phyloP scores from a whole-genome alignment of 2,113 vertebrate genomes.

The Chionis minor region DNA sequence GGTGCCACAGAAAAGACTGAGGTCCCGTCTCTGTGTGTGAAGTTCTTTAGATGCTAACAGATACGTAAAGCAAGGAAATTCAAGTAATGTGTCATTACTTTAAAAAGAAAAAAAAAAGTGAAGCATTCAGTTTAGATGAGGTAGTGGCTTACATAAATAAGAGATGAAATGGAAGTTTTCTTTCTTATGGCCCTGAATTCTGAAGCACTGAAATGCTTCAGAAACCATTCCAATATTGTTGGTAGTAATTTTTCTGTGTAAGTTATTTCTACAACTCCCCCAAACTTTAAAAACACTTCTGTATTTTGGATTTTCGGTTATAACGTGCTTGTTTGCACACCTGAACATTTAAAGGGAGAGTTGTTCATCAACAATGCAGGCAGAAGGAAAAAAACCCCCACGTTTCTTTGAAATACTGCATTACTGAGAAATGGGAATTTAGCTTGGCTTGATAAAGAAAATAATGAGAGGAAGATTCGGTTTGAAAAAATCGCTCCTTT shows the following conservation, averaged over 20 bases:
- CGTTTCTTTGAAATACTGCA: neutral
- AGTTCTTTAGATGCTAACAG: neutral
- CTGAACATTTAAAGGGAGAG: neutral
- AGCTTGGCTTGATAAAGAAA: neutral
- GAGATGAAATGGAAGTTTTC: constrained; percentile 5
- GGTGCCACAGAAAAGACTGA: neutral
- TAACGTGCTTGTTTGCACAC: neutral
- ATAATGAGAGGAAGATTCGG: neutral
- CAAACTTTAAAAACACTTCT: neutral
- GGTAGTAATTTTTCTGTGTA: neutral
- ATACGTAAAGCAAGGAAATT: neutral
- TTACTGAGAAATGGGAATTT: neutral
- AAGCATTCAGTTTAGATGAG: neutral
- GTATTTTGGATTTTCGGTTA: neutral
- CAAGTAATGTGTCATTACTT: neutral
- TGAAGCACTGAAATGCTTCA: neutral
- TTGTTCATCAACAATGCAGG: neutral
- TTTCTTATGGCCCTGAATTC: neutral
- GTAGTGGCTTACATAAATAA: neutral
- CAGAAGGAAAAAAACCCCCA: neutral
- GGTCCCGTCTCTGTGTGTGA: neutral
- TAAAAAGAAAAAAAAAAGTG: neutral
- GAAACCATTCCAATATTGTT: neutral
- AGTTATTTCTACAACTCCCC: neutral
- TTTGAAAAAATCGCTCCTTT: neutral